Evolutionary conservation across 1,140 invertebrate genomes (phyloP), one percentile per base, ranked within the genome.

Genomic region (Nebria ingens): DNA sequence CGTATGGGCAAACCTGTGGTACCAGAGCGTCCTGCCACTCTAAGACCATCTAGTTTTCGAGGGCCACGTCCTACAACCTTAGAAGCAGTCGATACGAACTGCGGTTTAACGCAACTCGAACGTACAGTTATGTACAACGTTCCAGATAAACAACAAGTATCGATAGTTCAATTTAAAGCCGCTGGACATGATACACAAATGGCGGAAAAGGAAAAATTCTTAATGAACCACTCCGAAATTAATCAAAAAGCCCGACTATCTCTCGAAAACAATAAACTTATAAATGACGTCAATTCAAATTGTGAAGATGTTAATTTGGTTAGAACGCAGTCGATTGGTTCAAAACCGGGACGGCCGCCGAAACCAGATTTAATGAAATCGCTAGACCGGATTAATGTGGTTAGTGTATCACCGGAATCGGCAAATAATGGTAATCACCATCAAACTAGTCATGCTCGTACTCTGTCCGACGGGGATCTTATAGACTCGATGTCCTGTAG

Each of bases 21-120:
- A 49, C 85, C 85, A 12, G 83, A 85, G 63, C 73, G 84, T 53
- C 85, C 84, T 2, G 78, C 81, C n/a, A 78, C 77, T 22, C 69
- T 86, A 29, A 74, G 82, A 55, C 80, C 81, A 15, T 74, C 76
- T 2, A 79, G 78, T 66, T 77, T 82, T 59, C 68, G 71, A 52
- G 68, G 38, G 20, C 19, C 13, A 2, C 13, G 19, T 20, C 34
- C 13, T 15, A 2, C 6, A 11, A 19, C 29, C 11, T 29, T 19
- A 15, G 52, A 29, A 15, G n/a, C 9, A 11, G 12, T 6, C 15
- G 22, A 4, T 11, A 19, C 52, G 15, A 42, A 9, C n/a, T 9
- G 1, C 13, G 34, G 17, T 2, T 11, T 19, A 11, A 20, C 34
- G 2, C 6, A 21, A 2, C 22, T 54, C 9, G 34, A 54, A 25